Base-by-base conservation (phyloP, 2,888 invertebrate species). In the Idaea straminata region DNA sequence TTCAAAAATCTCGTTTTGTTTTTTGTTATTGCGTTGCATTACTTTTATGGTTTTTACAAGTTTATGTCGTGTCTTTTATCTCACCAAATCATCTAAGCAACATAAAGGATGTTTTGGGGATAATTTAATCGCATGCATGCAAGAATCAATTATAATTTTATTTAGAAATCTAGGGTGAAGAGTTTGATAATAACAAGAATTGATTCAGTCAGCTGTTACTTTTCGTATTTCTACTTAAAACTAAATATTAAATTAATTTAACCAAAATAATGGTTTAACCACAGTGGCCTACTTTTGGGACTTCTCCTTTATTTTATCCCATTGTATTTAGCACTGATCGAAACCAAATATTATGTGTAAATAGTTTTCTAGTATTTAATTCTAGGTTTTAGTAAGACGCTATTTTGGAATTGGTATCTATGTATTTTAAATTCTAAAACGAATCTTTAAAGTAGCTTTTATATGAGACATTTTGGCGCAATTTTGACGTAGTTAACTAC, bases 291-390 rank as follows among this genome's bases (percentile, higher is more conserved):
- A 10, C 47, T 47, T 47, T 47, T 47, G 47, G 47, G 10, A 7
- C 7, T 47, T 47, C 47, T 47, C 10, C 47, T 47, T 47, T 47
- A 10, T 47, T 47, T 10, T 60, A 59, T 59, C 13, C 15, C 35
- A 10, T 25, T 47, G 47, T 47, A 47, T 47, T 47, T 47, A 47
- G 47, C 47, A 47, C 47, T 47, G 47, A 47, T 47, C 47, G 47
- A 47, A 47, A 47, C 47, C 47, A 47, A 47, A 47, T 47, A 47
- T 47, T 47, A 47, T 61, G n/a, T 47, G 47, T 47, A 47, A 47
- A 47, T 47, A 47, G 47, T 47, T 47, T 47, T 5, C 13, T 47
- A 47, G 47, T 47, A 47, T 47, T 47, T 47, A 47, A 47, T 13
- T 47, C 47, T 47, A 47, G 47, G 13, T 47, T 47, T 47, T 47